Conservation (phyloP, 2,113 vertebrate species). For the Scopus umbretta region DNA sequence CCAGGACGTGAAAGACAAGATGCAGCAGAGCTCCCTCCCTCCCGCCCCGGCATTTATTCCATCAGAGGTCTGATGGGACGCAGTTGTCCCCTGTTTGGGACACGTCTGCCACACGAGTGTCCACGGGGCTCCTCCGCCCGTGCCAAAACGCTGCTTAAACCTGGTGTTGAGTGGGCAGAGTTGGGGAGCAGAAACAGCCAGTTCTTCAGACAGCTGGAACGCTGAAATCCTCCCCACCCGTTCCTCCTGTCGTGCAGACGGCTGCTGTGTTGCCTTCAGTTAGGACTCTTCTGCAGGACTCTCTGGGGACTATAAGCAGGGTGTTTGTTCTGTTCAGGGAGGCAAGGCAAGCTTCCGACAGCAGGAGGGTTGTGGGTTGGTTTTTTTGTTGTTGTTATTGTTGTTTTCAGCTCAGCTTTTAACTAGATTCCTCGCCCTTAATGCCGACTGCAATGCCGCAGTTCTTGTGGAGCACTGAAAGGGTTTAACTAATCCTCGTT, state of each 20-base stretch:
- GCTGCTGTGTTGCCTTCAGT: background rate
- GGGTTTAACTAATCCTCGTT: background rate
- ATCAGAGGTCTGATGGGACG: background rate
- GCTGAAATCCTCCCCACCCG: background rate
- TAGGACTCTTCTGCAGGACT: background rate
- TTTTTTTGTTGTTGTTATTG: background rate
- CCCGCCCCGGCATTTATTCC: accelerated
- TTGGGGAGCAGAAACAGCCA: background rate
- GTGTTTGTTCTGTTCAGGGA: background rate
- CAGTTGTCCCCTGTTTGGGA: background rate
- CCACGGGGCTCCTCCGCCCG: background rate
- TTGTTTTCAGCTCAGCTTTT: background rate
- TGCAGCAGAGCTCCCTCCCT: background rate
- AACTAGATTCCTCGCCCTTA: background rate
- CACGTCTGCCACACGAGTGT: background rate
- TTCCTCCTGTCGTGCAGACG: background rate
- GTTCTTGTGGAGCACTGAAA: background rate
- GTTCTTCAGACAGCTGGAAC: background rate
- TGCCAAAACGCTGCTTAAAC: background rate
- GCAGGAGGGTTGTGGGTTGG: background rate
- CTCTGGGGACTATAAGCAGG: background rate
- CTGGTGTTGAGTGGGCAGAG: background rate
- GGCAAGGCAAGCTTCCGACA: background rate
- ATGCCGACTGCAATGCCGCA: background rate
- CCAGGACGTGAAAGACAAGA: background rate